Conservation (phyloP, 2,888 invertebrate genomes). For the Meliscaeva auricollis region DNA sequence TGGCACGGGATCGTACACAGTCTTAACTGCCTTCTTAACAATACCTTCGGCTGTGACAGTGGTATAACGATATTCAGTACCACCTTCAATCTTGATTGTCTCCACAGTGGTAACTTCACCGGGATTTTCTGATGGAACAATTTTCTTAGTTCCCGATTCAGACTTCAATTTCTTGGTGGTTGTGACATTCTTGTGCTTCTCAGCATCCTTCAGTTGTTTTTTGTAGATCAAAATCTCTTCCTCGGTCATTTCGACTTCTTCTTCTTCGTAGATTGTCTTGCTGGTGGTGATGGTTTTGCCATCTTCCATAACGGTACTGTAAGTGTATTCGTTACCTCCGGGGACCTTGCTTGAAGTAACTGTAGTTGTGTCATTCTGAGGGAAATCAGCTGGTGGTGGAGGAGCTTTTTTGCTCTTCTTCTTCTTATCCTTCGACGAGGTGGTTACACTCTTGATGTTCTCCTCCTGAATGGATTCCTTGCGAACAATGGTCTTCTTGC, state of each 20-base stretch:
- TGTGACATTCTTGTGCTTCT: conserved; percentile 83
- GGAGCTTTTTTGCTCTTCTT: conserved; percentile 80
- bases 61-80: conserved; percentile 83
- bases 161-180: conserved; percentile 82
- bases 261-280: conserved; percentile 83
- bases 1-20: conserved; percentile 82
- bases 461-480: conserved; percentile 82
- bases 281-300: conserved; percentile 82
- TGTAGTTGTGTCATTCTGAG: conserved; percentile 82
- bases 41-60: conserved; percentile 83
- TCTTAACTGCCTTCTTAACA: conserved; percentile 83
- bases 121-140: conserved; percentile 83
- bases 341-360: conserved; percentile 81
- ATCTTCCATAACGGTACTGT: conserved; percentile 81
- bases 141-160: conserved; percentile 83
- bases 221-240: conserved; percentile 82
- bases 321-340: conserved; percentile 82
- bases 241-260: conserved; percentile 82
- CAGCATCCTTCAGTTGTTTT: conserved; percentile 83
- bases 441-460: conserved; percentile 79
- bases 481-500: conserved; percentile 82
- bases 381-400: conserved; percentile 82
- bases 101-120: conserved; percentile 84
- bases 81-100: conserved; percentile 83
- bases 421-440: conserved; percentile 79